Evolutionary conservation across 2,888 invertebrate species (phyloP).

Genomic region (Lithosia quadra): DNA sequence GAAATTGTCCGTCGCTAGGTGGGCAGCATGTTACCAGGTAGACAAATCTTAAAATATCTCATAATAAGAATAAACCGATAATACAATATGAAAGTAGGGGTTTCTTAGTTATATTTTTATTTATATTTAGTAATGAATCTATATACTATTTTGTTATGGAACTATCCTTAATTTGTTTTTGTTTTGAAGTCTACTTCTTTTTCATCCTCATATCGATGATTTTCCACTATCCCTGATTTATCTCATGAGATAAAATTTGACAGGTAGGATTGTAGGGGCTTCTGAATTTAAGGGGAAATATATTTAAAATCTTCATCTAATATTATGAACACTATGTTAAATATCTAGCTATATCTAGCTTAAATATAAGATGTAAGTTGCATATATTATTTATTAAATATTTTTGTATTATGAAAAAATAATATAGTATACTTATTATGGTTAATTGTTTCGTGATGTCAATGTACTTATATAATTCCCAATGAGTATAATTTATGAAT

Average conservation of each 20-base stretch:
- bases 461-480: neutral
- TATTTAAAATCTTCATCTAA: neutral
- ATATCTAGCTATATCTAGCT: too few species aligned
- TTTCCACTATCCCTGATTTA: slow-evolving; percentile 48
- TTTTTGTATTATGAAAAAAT: neutral
- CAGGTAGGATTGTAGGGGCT: slow-evolving; percentile 4
- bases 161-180: neutral
- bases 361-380: neutral
- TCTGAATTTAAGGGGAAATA: slow-evolving; percentile 20
- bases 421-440: neutral
- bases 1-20: slow-evolving; percentile 32
- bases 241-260: slow-evolving; percentile 45
- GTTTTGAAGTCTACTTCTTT: neutral
- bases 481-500: neutral
- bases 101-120: neutral
- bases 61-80: neutral
- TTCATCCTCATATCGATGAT: neutral
- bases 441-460: slow-evolving; percentile 3
- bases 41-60: slow-evolving; percentile 11
- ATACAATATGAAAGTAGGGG: neutral
- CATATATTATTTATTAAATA: neutral
- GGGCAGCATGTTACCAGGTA: slow-evolving; percentile 31
- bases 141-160: neutral
- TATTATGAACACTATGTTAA: neutral
- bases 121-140: neutral